These are phyloP conservation scores for Euwallacea fornicatus DNA, from an alignment of 1,140 invertebrate genomes.

Conservation along the genomic window DNA sequence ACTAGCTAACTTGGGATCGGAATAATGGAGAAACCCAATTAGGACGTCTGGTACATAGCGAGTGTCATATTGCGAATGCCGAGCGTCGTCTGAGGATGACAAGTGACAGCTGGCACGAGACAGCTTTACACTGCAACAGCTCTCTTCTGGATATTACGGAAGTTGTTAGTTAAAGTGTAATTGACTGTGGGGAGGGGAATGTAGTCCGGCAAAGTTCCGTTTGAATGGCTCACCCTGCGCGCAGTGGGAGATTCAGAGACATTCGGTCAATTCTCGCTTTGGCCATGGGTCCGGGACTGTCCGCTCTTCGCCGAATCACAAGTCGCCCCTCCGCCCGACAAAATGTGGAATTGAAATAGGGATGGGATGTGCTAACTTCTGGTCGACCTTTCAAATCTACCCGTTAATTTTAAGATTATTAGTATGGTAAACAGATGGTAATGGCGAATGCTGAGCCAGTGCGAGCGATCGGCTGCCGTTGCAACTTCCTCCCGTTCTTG, in stretches of 20 bases:
- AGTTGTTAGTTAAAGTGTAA: too few relatives aligned
- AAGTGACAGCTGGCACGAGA: slow-evolving; percentile 17
- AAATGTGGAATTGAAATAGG: neutral
- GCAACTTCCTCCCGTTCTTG: slow-evolving; percentile 1
- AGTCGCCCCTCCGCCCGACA: too few relatives aligned
- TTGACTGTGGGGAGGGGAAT: too few relatives aligned
- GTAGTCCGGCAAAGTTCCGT: too few relatives aligned
- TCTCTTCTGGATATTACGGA: too few relatives aligned
- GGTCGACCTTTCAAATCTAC: slow-evolving; percentile 22
- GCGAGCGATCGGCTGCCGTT: slow-evolving; percentile 18
- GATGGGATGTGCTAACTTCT: neutral
- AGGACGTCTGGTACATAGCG: slow-evolving; percentile 19
- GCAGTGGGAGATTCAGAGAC: too few relatives aligned
- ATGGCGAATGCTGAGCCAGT: slow-evolving; percentile 12
- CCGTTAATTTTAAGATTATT: slow-evolving; percentile 31
- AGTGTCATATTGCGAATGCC: slow-evolving; percentile 17
- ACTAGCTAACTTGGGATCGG: slow-evolving; percentile 21
- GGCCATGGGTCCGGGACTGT: too few relatives aligned
- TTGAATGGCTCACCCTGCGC: too few relatives aligned
- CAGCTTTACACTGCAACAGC: neutral
- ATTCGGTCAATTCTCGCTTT: too few relatives aligned
- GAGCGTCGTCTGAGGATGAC: slow-evolving; percentile 18
- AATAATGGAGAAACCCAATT: slow-evolving; percentile 26
- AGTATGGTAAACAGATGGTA: slow-evolving; percentile 35
- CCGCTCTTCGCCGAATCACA: too few relatives aligned